Conservation (phyloP, 2,888 invertebrate species). For the Trachelus iudaicus region DNA sequence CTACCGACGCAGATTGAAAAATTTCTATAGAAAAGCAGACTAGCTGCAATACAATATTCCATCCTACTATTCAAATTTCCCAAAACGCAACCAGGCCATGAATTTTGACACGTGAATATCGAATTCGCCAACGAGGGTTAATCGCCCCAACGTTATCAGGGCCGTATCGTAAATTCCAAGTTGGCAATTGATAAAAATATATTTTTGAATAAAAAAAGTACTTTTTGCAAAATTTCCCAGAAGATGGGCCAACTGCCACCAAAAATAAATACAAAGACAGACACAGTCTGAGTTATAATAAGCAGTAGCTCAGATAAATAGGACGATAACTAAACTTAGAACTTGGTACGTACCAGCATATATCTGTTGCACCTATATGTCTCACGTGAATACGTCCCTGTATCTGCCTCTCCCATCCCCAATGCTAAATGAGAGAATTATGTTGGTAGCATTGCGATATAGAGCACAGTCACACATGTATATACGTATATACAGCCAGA, state of each 20-base stretch:
- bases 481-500: too few relatives aligned
- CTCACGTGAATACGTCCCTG: not conserved
- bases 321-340: slow-evolving; percentile 23
- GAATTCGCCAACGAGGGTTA: too few relatives aligned
- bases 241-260: not conserved
- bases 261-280: not conserved
- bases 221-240: not conserved
- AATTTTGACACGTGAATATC: too few relatives aligned
- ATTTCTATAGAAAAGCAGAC: too few relatives aligned
- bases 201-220: too few relatives aligned
- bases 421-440: slow-evolving; percentile 22
- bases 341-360: not conserved
- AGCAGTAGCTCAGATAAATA: slow-evolving; percentile 23
- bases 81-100: rapidly evolving
- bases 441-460: slow-evolving; percentile 18
- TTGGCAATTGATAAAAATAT: too few relatives aligned
- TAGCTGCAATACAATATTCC: too few relatives aligned
- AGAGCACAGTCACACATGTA: slow-evolving; percentile 3
- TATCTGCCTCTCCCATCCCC: not conserved
- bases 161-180: too few relatives aligned
- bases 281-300: slow-evolving; percentile 16
- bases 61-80: too few relatives aligned
- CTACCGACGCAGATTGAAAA: too few relatives aligned
- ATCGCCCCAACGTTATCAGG: too few relatives aligned
- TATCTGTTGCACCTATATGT: not conserved